Percentiles rank a stretch among this genome's conserved stretches.
Evolutionary conservation across 1,140 invertebrate genomes (phyloP).

Genomic region (Ylistrum balloti): DNA sequence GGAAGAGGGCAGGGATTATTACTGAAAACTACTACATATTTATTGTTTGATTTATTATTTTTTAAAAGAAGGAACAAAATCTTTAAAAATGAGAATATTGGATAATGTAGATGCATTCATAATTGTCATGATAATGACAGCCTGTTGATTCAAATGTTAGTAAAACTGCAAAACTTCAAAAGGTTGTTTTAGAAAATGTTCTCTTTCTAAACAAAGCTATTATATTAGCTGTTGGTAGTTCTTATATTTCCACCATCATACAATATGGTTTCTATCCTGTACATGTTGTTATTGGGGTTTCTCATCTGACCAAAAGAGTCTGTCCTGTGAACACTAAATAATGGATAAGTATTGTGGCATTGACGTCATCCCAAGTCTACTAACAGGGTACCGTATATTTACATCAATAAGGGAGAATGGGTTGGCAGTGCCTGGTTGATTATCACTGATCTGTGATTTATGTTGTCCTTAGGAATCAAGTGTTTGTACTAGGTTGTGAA

Average conservation of each 20-base stretch:
- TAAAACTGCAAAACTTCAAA: no score
- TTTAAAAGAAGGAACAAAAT: no score
- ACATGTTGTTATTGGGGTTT: neutral
- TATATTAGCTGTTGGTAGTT: neutral
- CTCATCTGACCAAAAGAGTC: neutral
- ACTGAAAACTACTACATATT: no score
- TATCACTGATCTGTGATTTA: constrained; percentile 11
- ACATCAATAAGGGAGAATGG: constrained; percentile 1
- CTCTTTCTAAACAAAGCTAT: neutral
- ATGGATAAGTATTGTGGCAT: neutral
- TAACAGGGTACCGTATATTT: neutral
- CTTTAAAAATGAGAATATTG: no score
- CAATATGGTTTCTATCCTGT: neutral
- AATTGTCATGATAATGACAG: no score
- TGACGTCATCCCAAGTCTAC: constrained; percentile 31
- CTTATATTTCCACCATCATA: neutral
- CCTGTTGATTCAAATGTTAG: no score
- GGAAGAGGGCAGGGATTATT: no score
- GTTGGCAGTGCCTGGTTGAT: neutral
- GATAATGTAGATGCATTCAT: no score
- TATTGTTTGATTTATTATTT: no score
- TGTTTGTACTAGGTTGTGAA: neutral
- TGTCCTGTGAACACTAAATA: constrained; percentile 6
- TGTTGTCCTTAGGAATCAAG: neutral
- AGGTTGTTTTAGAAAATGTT: no score